These are phyloP conservation scores for Portevinia maculata DNA, from an alignment of 2,888 invertebrate genomes.

Conservation along the genomic window DNA sequence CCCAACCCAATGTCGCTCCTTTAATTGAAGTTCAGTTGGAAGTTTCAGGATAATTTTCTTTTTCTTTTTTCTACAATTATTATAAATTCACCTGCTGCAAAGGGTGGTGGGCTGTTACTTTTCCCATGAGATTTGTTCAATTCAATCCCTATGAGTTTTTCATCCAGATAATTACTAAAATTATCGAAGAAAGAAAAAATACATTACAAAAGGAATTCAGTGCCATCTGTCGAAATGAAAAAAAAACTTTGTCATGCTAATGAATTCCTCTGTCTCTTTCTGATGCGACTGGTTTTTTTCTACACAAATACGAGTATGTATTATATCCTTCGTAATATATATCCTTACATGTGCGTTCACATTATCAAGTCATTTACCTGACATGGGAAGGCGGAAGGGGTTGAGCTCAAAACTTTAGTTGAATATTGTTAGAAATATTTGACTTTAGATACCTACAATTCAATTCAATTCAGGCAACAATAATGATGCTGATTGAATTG, in stretches of 20 bases:
- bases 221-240: constrained; percentile 21
- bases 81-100: constrained; percentile 37
- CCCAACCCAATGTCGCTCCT: not conserved
- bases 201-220: not conserved
- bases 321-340: too few species aligned
- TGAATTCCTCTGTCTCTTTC: too few species aligned
- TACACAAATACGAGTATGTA: too few species aligned
- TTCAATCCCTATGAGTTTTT: not conserved
- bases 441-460: too few species aligned
- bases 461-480: too few species aligned
- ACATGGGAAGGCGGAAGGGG: too few species aligned
- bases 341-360: too few species aligned
- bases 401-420: too few species aligned
- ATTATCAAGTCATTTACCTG: too few species aligned
- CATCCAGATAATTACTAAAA: constrained; percentile 5
- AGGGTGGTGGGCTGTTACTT: not conserved
- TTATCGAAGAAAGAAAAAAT: constrained; percentile 2
- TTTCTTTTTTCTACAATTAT: constrained; percentile 22
- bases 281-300: not conserved
- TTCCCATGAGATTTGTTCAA: constrained; percentile 14
- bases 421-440: too few species aligned
- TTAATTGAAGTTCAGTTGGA: constrained; percentile 31
- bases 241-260: too few species aligned
- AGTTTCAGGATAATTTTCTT: not conserved
- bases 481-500: too few species aligned